Conservation (phyloP, 2,888 invertebrate genomes). For the Pseudoips prasinana region DNA sequence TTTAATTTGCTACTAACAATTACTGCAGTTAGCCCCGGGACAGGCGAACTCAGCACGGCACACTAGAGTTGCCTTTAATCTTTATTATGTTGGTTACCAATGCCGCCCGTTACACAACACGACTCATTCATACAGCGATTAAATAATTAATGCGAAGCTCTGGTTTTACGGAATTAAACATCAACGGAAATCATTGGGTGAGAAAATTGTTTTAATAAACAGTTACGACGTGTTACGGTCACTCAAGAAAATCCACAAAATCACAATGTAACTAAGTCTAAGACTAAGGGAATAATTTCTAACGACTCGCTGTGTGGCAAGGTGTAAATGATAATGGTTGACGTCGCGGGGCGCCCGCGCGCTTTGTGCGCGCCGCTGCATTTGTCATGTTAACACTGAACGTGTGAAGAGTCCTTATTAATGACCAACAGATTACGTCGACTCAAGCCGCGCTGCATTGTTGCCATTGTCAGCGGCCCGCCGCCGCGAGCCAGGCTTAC, state of each 20-base stretch:
- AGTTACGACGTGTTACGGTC: no score
- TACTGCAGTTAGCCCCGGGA: conserved; percentile 64
- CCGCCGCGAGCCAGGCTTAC: conserved; percentile 15
- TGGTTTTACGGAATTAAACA: no score
- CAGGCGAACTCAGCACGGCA: conserved; percentile 47
- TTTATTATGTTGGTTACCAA: conserved; percentile 39
- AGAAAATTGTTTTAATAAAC: no score
- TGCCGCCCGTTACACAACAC: conserved; percentile 38
- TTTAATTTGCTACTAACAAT: conserved; percentile 77
- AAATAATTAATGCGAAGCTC: no score
- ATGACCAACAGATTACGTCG: conserved; percentile 71
- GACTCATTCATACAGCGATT: no score
- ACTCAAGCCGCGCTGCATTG: conserved; percentile 52
- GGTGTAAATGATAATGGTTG: conserved; percentile 51
- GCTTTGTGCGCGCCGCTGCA: conserved; percentile 59
- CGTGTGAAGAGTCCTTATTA: conserved; percentile 77
- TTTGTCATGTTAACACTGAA: conserved; percentile 80
- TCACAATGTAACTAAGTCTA: conserved; percentile 14
- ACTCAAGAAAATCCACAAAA: conserved; percentile 8
- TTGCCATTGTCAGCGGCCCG: conserved; percentile 45
- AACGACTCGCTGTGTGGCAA: conserved; percentile 37
- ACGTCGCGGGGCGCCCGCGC: conserved; percentile 51
- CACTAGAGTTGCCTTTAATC: conserved; percentile 66
- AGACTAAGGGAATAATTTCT: conserved; percentile 18
- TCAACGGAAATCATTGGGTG: no score